A percentile compares a stretch with the other conserved stretches of the same genome.
Conservation (phyloP, 2,113 vertebrate genomes). For the Panthera uncia region DNA sequence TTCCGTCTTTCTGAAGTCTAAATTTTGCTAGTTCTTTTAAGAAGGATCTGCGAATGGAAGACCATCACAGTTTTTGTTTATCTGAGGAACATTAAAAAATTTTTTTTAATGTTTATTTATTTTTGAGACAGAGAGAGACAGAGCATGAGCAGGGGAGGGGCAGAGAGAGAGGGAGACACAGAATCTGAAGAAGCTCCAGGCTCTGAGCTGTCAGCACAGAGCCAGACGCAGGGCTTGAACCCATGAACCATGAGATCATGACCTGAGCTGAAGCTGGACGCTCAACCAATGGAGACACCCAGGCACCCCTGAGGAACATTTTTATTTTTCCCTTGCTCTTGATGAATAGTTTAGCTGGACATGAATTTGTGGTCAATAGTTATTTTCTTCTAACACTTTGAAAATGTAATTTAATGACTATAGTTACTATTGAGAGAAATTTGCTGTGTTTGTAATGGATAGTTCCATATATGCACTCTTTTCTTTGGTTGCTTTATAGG, state of each 20-base stretch:
- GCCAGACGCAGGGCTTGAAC: no score
- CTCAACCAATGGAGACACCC: no score
- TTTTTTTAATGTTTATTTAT: no score
- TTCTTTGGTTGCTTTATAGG: not conserved
- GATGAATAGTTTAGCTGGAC: not conserved
- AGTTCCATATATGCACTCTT: not conserved
- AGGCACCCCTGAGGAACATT: not conserved
- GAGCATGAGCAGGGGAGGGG: no score
- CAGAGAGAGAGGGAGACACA: no score
- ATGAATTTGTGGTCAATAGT: not conserved
- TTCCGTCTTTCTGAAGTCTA: not conserved
- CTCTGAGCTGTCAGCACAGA: no score
- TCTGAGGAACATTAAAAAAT: not conserved
- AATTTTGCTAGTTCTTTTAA: not conserved
- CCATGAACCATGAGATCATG: no score
- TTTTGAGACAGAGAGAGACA: no score
- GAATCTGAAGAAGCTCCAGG: no score
- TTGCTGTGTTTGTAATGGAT: not conserved
- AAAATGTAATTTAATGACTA: not conserved
- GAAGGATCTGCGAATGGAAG: not conserved
- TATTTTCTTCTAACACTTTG: not conserved
- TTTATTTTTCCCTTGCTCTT: not conserved
- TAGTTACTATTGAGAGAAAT: not conserved
- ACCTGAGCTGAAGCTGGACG: no score
- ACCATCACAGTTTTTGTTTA: not conserved